These are phyloP conservation scores for Chauna torquata DNA, from an alignment of 2,113 vertebrate genomes.

Conservation along the genomic window DNA sequence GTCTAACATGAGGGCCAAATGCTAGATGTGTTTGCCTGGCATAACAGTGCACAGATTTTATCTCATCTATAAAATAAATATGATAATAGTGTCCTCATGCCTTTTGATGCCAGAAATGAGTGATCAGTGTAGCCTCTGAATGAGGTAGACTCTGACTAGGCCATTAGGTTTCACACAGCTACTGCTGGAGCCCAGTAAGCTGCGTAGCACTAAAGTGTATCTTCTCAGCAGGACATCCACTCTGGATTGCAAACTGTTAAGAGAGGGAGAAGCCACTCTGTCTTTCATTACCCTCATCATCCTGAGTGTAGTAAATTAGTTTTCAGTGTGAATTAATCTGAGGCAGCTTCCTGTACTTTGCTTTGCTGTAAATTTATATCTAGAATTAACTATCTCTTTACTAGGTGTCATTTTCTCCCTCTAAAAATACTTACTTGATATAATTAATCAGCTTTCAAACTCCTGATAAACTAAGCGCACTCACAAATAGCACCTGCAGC, in stretches of 20 bases:
- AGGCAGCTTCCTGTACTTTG: not conserved
- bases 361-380: not conserved
- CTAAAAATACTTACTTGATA: not conserved
- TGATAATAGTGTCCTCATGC: not conserved
- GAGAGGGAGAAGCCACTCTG: not conserved
- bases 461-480: not conserved
- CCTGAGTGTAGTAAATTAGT: not conserved
- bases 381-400: not conserved
- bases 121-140: not conserved
- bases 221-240: not conserved
- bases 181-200: accelerated
- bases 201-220: not conserved
- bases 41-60: not conserved
- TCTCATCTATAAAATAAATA: not conserved
- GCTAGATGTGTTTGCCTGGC: not conserved
- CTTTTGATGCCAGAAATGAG: not conserved
- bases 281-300: not conserved
- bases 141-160: not conserved
- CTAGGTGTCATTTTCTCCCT: not conserved
- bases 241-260: not conserved
- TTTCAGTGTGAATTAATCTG: not conserved
- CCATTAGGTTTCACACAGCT: not conserved
- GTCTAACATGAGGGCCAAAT: not conserved
- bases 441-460: not conserved
- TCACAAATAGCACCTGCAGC: conserved; percentile 4